A percentile compares a stretch with the other conserved stretches of the same genome.
phyloP scores from a whole-genome alignment of 1,140 invertebrate species.

The Drosophila prosaltans region DNA sequence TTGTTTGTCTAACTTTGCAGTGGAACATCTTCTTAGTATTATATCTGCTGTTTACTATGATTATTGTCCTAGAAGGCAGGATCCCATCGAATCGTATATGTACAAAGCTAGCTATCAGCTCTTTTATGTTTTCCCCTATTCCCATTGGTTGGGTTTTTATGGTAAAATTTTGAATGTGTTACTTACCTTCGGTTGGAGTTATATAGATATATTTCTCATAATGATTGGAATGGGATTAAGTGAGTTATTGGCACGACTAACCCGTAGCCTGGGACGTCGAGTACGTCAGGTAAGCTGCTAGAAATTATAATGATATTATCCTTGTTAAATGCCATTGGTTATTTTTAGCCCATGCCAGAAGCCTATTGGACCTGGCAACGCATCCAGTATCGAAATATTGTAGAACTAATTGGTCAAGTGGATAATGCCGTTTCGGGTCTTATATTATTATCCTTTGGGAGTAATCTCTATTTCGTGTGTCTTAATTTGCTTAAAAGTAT shows the following conservation, averaged over 20 bases:
- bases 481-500: constrained; percentile 77
- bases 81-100: constrained; percentile 72
- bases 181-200: constrained; percentile 77
- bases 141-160: constrained; percentile 65
- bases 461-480: constrained; percentile 81
- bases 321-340: too few species aligned
- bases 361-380: constrained; percentile 61
- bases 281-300: constrained; percentile 27
- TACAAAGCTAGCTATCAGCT: constrained; percentile 45
- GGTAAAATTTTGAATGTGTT: constrained; percentile 67
- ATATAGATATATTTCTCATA: constrained; percentile 75
- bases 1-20: constrained; percentile 31
- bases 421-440: constrained; percentile 73
- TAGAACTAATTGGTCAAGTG: constrained; percentile 64
- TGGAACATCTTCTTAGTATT: constrained; percentile 78
- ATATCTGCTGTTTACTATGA: constrained; percentile 66
- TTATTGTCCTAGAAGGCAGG: constrained; percentile 53
- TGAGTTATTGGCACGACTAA: constrained; percentile 50
- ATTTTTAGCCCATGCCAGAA: constrained; percentile 51
- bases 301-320: too few species aligned
- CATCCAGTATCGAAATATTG: constrained; percentile 62
- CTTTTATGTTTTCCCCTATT: constrained; percentile 65
- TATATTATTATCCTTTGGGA: constrained; percentile 72
- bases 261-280: constrained; percentile 26
- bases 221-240: constrained; percentile 69